Percentiles rank a stretch among this genome's conserved stretches.
These are phyloP conservation scores for Eulemur rubriventer DNA, from an alignment of 2,797 vertebrate genomes.

Conservation along the genomic window DNA sequence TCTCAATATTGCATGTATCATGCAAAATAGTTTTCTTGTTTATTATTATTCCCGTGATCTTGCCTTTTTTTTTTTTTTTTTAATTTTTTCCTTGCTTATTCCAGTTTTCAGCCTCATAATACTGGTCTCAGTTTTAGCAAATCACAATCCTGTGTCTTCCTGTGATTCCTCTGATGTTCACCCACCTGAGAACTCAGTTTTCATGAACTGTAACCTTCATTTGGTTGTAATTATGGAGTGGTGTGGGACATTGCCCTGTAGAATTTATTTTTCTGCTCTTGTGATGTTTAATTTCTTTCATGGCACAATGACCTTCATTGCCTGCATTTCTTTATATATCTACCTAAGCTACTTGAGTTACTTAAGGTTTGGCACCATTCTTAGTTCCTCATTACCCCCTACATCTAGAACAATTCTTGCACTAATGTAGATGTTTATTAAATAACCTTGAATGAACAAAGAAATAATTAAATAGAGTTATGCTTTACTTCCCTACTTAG, in stretches of 20 bases:
- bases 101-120: not conserved
- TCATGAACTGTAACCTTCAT: not conserved
- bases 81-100: not conserved
- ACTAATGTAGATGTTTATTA: not conserved
- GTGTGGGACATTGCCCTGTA: not conserved
- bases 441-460: not conserved
- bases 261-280: not conserved
- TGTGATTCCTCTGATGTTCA: not conserved
- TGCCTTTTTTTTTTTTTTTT: not conserved
- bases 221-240: not conserved
- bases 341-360: not conserved
- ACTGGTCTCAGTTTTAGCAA: not conserved
- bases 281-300: not conserved
- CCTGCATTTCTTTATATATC: not conserved
- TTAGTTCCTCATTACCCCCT: not conserved
- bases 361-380: not conserved
- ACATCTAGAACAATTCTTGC: not conserved
- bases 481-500: not conserved
- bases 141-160: not conserved
- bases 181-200: not conserved
- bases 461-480: not conserved
- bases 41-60: not conserved
- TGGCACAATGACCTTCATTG: not conserved
- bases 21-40: not conserved
- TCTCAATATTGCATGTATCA: rapidly evolving